Base-by-base conservation (phyloP, 2,113 vertebrate genomes). In the Chroicocephalus ridibundus region DNA sequence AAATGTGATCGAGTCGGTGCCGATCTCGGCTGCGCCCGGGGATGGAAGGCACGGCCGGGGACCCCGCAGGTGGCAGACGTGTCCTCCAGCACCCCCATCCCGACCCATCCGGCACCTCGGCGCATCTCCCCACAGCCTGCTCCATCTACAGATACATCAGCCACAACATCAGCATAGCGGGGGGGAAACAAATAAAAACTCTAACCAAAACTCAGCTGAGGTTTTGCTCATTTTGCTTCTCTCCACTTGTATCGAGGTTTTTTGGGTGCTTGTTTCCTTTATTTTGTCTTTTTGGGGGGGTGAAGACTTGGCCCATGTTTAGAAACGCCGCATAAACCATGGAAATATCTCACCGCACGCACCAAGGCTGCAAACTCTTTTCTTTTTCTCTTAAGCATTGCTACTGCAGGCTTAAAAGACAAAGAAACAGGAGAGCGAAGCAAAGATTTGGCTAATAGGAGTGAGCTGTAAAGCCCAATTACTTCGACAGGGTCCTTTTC, bases 1-100 rank as follows among this genome's bases (percentile, higher is more conserved):
- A 80, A 85, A 62, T 1, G 7, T 1, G 29, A 51, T 5, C 1
- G 11, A 79, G 36, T 4, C 0, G 0, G 29, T 1, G 6, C 3
- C 0, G 0, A 49, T 32, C 65, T 38, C 74, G 21, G 52, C 61
- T 15, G 65, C 10, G 51, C 51, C 36, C 0, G 0, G 32, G 32
- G 68, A 60, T 32, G 0, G 0, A 58, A 81, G 68, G 26, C 47
- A 19, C 10, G 58, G 54, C 24, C 4, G 6, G 51, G 57, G 64
- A 71, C 21, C 19, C 29, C 2, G 2, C 1, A 11, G 40, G 44
- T 13, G 5, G 5, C 36, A 70, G 36, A 44, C 0, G 0, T 12
- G 36, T 61, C 42, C 65, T 15, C 7, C 61, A 47, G 70, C 38
- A 87, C 14, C n/a, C 40, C 58, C 44, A 29, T 38, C 15, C 51